Conservation (phyloP, 2,888 invertebrate genomes). For the Nemapogon koenigi region DNA sequence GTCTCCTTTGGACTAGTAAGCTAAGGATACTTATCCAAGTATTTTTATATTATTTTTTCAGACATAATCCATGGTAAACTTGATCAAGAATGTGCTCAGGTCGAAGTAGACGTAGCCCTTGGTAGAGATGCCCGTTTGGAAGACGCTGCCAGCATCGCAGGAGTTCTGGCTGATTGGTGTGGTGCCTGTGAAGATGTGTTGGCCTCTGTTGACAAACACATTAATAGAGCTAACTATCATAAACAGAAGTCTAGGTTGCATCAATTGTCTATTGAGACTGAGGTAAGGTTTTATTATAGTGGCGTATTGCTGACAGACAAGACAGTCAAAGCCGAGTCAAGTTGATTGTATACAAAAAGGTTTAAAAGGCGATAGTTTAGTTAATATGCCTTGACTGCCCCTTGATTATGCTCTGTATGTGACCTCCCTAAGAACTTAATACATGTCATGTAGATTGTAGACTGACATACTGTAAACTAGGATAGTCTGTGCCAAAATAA, state of each 20-base stretch:
- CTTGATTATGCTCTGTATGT: too few relatives aligned
- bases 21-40: too few relatives aligned
- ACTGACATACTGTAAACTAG: too few relatives aligned
- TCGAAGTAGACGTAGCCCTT: constrained; percentile 94
- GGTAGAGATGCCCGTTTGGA: constrained; percentile 90
- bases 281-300: constrained; percentile 60
- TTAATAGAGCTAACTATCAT: constrained; percentile 83
- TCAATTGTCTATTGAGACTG: constrained; percentile 83
- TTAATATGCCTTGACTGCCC: too few relatives aligned
- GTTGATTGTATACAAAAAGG: too few relatives aligned
- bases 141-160: constrained; percentile 81
- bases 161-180: constrained; percentile 88
- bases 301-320: too few relatives aligned
- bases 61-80: constrained; percentile 95
- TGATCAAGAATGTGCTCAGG: constrained; percentile 91
- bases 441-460: too few relatives aligned
- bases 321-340: too few relatives aligned
- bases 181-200: constrained; percentile 87
- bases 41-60: constrained; percentile 37
- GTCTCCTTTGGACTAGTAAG: too few relatives aligned
- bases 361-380: too few relatives aligned
- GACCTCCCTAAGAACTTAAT: too few relatives aligned
- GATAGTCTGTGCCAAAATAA: too few relatives aligned
- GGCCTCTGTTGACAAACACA: constrained; percentile 88
- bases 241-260: constrained; percentile 82